Conservation (phyloP, 23 tunicate species). For the Styela clava region DNA sequence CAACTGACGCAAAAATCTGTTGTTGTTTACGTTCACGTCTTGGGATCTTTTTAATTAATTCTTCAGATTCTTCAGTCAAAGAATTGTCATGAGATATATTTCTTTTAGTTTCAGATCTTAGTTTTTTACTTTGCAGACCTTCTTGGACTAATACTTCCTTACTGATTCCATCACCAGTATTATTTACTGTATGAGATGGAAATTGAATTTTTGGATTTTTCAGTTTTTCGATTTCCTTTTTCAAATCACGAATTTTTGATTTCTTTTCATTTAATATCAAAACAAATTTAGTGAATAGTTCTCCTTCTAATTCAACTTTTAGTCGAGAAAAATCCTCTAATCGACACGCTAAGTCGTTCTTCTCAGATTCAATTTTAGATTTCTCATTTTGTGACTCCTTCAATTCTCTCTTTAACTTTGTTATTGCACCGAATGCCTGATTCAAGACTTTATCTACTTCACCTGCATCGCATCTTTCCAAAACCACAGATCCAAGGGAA, state of each 20-base stretch:
- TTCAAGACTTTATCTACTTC: not conserved
- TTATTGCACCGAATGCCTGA: not conserved
- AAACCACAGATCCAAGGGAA: not conserved
- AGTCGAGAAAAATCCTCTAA: conserved; percentile 20
- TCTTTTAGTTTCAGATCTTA: not conserved
- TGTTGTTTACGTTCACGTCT: not conserved
- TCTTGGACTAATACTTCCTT: not conserved
- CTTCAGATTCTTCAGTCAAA: not conserved
- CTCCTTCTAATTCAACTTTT: conserved; percentile 32
- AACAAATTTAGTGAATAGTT: conserved; percentile 46
- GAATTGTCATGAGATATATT: not conserved
- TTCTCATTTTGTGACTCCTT: not conserved
- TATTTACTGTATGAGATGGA: not conserved
- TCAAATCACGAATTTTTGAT: conserved; percentile 37
- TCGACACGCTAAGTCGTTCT: not conserved
- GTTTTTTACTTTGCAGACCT: not conserved
- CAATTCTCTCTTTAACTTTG: not conserved
- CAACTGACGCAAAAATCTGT: not conserved
- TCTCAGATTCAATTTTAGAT: not conserved
- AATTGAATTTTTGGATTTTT: not conserved
- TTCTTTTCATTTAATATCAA: conserved; percentile 56
- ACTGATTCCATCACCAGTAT: not conserved
- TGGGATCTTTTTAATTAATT: not conserved
- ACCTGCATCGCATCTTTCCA: not conserved
- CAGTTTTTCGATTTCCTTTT: conserved; percentile 1